Percentiles rank a stretch among this genome's conserved stretches.
Conservation (phyloP, 2,888 invertebrate species). For the Julus scandinavius region DNA sequence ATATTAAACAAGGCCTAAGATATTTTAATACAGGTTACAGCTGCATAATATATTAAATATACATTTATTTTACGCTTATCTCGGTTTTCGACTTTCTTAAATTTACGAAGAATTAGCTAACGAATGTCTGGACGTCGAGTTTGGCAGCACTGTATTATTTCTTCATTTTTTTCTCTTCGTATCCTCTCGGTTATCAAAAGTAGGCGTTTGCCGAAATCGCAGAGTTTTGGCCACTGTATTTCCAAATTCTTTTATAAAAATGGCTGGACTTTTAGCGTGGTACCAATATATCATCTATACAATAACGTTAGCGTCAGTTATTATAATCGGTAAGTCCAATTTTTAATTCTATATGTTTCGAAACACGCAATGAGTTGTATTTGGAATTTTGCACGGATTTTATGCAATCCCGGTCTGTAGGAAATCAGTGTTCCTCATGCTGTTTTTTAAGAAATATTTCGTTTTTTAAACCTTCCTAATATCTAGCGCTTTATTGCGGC, state of each 20-base stretch:
- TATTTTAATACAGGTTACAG: no score
- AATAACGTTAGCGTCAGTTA: slow-evolving; percentile 49
- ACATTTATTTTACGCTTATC: background rate
- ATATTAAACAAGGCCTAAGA: no score
- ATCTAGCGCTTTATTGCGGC: background rate
- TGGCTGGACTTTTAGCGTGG: slow-evolving; percentile 51
- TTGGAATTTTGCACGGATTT: background rate
- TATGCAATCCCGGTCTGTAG: background rate
- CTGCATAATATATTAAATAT: background rate
- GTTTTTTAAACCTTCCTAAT: background rate
- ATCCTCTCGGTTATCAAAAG: slow-evolving; percentile 14
- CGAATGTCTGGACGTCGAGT: background rate
- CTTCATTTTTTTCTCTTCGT: background rate
- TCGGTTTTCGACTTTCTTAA: background rate
- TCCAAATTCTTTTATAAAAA: slow-evolving; percentile 45
- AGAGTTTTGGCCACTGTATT: background rate
- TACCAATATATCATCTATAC: slow-evolving; percentile 53
- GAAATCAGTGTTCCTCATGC: background rate
- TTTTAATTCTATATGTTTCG: background rate
- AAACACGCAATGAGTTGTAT: background rate
- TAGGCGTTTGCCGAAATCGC: slow-evolving; percentile 15
- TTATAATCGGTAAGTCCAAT: slow-evolving; percentile 38
- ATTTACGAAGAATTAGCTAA: background rate
- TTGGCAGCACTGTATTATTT: background rate
- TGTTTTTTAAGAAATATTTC: background rate